A percentile compares a stretch with the other conserved stretches of the same genome.
Conservation (phyloP, 92 coral and sea anemone genomes). For the Parazoanthus swiftii region DNA sequence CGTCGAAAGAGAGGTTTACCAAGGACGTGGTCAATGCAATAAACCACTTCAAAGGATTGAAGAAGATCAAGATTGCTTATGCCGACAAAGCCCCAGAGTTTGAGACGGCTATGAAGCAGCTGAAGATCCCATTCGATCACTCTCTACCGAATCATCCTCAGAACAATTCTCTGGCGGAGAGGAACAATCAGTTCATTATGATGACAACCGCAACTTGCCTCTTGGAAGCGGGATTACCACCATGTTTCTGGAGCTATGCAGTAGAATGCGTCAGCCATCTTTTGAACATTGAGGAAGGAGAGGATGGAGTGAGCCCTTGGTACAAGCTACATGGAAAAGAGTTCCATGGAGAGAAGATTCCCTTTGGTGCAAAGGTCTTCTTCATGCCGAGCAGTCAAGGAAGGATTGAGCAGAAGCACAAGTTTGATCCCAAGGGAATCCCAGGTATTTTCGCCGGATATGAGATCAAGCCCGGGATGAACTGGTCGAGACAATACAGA, state of each 20-base stretch:
- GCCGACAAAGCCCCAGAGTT: too few relatives aligned
- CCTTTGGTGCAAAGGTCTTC: conserved; percentile 1
- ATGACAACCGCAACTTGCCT: not conserved
- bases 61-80: too few relatives aligned
- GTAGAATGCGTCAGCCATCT: not conserved
- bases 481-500: too few relatives aligned
- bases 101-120: too few relatives aligned
- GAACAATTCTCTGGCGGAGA: too few relatives aligned
- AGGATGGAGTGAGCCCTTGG: not conserved
- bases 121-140: too few relatives aligned
- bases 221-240: not conserved
- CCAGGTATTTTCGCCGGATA: conserved; percentile 10
- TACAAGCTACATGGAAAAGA: not conserved
- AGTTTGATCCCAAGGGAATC: conserved; percentile 13
- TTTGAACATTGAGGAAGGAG: not conserved
- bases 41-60: too few relatives aligned
- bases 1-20: too few relatives aligned
- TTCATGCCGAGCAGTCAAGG: not conserved
- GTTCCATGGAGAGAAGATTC: conserved; percentile 5
- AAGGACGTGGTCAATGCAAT: too few relatives aligned
- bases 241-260: not conserved
- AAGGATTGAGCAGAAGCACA: not conserved
- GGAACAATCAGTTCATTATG: not conserved
- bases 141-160: too few relatives aligned
- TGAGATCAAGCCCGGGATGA: not conserved